These are phyloP conservation scores for Cephus runcator DNA, from an alignment of 2,888 invertebrate species.

Conservation along the genomic window DNA sequence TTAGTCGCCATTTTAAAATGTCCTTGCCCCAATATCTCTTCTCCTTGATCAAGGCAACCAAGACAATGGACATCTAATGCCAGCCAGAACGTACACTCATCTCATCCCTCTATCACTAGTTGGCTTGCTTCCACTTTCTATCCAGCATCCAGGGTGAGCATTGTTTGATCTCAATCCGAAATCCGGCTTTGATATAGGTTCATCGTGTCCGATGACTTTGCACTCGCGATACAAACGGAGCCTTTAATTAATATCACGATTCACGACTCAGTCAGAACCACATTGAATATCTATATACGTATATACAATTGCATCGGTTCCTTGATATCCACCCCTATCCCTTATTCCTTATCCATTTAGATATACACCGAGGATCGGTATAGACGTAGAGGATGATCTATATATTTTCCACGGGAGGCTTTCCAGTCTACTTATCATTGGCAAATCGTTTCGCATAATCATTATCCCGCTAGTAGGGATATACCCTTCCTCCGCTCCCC, in stretches of 20 bases:
- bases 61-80: constrained; percentile 43
- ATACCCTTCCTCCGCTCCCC: not conserved
- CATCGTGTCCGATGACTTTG: constrained; percentile 16
- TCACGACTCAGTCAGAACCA: not conserved
- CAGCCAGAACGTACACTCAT: constrained; percentile 21
- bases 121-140: not conserved
- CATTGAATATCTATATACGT: not conserved
- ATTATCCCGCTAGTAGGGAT: not conserved
- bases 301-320: not conserved
- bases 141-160: constrained; percentile 11
- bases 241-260: constrained; percentile 7
- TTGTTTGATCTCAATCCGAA: constrained; percentile 30
- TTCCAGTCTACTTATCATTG: not conserved
- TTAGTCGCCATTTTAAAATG: not conserved
- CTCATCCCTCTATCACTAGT: not conserved
- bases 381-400: not conserved
- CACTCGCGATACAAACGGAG: not conserved
- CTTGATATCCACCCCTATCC: not conserved
- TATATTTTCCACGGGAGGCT: not conserved
- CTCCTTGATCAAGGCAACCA: constrained; percentile 3
- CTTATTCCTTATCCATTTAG: no score
- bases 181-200: constrained; percentile 23
- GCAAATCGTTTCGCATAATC: not conserved
- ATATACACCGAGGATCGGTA: not conserved
- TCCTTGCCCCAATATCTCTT: not conserved